A percentile compares a stretch with the other conserved stretches of the same genome.
Evolutionary conservation across 2,797 vertebrate genomes (phyloP).

Genomic region (Stomatorhinus walkeri): DNA sequence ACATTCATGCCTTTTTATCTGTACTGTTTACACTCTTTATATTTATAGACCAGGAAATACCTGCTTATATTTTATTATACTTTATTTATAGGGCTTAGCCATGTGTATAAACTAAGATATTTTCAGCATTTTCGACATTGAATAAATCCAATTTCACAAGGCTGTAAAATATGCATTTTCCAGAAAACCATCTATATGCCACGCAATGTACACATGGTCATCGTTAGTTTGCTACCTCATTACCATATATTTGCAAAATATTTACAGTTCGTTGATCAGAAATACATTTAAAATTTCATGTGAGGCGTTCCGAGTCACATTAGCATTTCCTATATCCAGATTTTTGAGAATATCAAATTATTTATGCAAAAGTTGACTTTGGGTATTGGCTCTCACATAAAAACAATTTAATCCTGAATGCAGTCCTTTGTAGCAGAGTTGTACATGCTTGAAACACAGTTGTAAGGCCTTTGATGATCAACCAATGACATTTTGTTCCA

Average conservation of each 20-base stretch:
- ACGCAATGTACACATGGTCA: background rate
- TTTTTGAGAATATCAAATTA: background rate
- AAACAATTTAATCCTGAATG: conserved; percentile 14
- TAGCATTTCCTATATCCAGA: conserved; percentile 1
- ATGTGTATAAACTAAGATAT: background rate
- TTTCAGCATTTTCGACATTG: background rate
- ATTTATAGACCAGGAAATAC: background rate
- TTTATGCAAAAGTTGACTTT: conserved; percentile 7
- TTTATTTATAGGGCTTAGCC: background rate
- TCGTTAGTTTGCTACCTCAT: background rate
- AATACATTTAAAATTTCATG: background rate
- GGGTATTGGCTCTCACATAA: background rate
- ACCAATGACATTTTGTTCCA: conserved; percentile 25
- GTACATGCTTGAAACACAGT: background rate
- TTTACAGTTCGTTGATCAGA: background rate
- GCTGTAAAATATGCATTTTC: background rate
- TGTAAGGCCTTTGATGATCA: conserved; percentile 21
- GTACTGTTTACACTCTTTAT: background rate
- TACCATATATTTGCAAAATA: background rate
- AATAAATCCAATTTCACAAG: background rate
- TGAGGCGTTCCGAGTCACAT: background rate
- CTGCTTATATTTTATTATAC: background rate
- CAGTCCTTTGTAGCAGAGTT: conserved; percentile 6
- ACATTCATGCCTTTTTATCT: background rate
- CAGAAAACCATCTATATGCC: background rate